Evolutionary conservation across 2,113 vertebrate species (phyloP), one percentile per base, ranked within the genome.

Genomic region (Falcunculus frontatus): DNA sequence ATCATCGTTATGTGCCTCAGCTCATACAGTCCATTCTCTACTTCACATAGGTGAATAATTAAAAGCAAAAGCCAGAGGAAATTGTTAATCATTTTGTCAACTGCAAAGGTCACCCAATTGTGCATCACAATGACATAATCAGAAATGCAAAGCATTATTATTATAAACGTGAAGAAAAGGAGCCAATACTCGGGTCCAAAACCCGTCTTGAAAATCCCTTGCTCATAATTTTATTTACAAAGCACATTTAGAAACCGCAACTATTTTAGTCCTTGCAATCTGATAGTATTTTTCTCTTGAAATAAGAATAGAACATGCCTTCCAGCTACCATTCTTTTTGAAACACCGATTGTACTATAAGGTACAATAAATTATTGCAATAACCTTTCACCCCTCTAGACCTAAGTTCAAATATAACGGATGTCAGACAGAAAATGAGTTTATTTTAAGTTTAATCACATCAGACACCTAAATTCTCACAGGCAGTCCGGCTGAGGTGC

Each of bases 371-470:
- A 93, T 90, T 95, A 95, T 72, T 88, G 92, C 90, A 56, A 77
- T 78, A 93, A 95, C 96, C 83, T 93, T 89, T 96, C 88, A 81
- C 85, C 92, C 50, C 23, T 23, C 53, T 29, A 50, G 85, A 68
- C 85, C 86, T 3, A 46, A 92, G 95, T 94, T 95, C 85, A 95
- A 75, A 67, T 26, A 35, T 35, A 92, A 92, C 50, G 41, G 76
- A 75, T 93, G 86, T 75, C 35, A 72, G 73, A 87, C 87, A 82
- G 76, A 67, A 95, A 95, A 95, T 19, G n/a, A 92, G 64, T 78
- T 89, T 97, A 96, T 86, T 89, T 95, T 93, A 87, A 89, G 81
- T 64, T 87, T 95, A 89, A 95, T 93, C 93, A 79, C 73, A 79
- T 52, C 80, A 87, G 86, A 89, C 72, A 84, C 69, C 46, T 52